Conservation (phyloP, 92 coral and sea anemone genomes). For the Siderastrea radians region DNA sequence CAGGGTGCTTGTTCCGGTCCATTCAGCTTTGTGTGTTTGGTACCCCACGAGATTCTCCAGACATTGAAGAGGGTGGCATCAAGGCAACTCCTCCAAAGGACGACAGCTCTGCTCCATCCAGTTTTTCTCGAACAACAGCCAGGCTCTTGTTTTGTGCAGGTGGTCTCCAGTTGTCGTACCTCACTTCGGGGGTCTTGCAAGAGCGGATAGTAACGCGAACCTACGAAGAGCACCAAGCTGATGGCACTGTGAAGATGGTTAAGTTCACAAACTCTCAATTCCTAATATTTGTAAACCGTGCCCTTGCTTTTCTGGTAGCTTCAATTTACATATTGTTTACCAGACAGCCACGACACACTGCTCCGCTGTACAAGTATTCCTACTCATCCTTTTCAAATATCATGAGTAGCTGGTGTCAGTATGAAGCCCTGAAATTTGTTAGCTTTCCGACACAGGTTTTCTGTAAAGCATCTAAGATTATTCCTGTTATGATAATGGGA, state of each 20-base stretch:
- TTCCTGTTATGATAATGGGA: slow-evolving; percentile 99
- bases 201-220: slow-evolving; percentile 92
- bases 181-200: slow-evolving; percentile 97
- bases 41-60: no score
- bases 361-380: slow-evolving; percentile 92
- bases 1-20: no score
- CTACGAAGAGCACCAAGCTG: slow-evolving; percentile 71
- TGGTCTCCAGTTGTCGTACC: slow-evolving; percentile 91
- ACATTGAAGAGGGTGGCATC: slow-evolving; percentile 75
- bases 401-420: slow-evolving; percentile 98
- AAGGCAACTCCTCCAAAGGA: slow-evolving; percentile 24
- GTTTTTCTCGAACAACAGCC: slow-evolving; percentile 70
- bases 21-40: no score
- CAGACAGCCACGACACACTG: slow-evolving; percentile 92
- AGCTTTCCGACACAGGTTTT: slow-evolving; percentile 98
- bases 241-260: slow-evolving; percentile 75
- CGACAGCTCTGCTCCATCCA: slow-evolving; percentile 41
- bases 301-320: slow-evolving; percentile 88
- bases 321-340: slow-evolving; percentile 70
- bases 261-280: slow-evolving; percentile 94
- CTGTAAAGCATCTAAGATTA: slow-evolving; percentile 96
- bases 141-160: slow-evolving; percentile 83
- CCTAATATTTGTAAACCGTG: slow-evolving; percentile 90
- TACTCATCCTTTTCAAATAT: slow-evolving; percentile 97
- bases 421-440: slow-evolving; percentile 96